phyloP scores from a whole-genome alignment of 1,140 invertebrate genomes.

The Eurosta solidaginis region DNA sequence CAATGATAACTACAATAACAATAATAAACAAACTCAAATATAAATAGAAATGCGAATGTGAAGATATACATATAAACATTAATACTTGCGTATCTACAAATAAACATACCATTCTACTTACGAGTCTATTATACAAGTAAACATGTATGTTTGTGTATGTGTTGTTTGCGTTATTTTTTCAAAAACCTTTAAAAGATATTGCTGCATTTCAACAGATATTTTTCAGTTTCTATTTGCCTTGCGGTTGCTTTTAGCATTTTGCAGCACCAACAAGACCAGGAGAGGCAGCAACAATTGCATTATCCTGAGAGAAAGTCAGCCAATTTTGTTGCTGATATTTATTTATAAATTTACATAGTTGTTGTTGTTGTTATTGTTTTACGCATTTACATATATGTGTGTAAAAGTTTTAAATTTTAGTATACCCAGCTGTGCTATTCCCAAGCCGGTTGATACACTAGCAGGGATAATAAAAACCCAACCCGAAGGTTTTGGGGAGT shows the following conservation, averaged over 20 bases:
- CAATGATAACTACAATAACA: background rate
- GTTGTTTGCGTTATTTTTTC: background rate
- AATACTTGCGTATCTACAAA: too few species aligned
- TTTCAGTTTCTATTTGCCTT: background rate
- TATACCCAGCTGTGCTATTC: too few species aligned
- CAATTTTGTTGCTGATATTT: background rate
- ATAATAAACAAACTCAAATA: background rate
- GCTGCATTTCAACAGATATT: background rate
- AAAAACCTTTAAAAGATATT: background rate
- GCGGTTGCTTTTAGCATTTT: constrained; percentile 14
- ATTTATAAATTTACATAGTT: background rate
- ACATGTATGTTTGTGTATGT: background rate
- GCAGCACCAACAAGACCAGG: background rate
- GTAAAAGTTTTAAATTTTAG: background rate
- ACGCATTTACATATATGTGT: background rate
- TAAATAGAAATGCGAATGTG: background rate
- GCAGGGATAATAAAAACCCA: too few species aligned
- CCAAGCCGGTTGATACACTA: too few species aligned
- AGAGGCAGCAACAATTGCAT: background rate
- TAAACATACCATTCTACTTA: too few species aligned
- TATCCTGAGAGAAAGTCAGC: background rate
- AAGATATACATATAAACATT: background rate
- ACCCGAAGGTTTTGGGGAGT: too few species aligned
- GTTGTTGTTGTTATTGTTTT: background rate
- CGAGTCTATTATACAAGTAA: background rate